These are phyloP conservation scores for Vanessa tameamea DNA, from an alignment of 1,140 invertebrate species.

Conservation along the genomic window DNA sequence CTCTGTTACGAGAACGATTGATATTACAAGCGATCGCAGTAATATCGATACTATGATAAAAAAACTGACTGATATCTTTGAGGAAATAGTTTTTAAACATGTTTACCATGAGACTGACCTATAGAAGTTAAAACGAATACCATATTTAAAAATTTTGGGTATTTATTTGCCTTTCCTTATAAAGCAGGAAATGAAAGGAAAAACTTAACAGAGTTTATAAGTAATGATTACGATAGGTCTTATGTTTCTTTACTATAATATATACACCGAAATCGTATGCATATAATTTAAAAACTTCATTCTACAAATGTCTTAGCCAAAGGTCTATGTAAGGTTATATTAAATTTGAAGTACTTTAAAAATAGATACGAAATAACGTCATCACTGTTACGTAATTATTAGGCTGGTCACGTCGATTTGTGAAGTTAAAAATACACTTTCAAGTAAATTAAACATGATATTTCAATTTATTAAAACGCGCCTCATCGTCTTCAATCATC, in stretches of 20 bases:
- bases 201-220: too few species aligned
- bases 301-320: slow-evolving; percentile 34
- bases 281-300: not conserved
- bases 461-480: not conserved
- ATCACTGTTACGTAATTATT: slow-evolving; percentile 58
- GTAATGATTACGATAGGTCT: too few species aligned
- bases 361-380: slow-evolving; percentile 56
- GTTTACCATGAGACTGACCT: not conserved
- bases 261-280: too few species aligned
- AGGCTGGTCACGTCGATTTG: slow-evolving; percentile 48
- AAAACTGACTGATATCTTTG: too few species aligned
- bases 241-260: too few species aligned
- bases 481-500: not conserved
- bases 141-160: not conserved
- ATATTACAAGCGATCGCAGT: too few species aligned
- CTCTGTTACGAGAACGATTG: slow-evolving; percentile 2
- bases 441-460: not conserved
- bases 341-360: slow-evolving; percentile 46
- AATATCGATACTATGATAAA: too few species aligned
- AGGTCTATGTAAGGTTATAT: slow-evolving; percentile 40
- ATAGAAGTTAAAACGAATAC: not conserved
- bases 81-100: too few species aligned
- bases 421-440: slow-evolving; percentile 32
- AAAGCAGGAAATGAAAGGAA: too few species aligned
- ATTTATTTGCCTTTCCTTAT: too few species aligned